These are phyloP conservation scores for Larimichthys crocea DNA, from an alignment of 2,113 vertebrate species.

Conservation along the genomic window DNA sequence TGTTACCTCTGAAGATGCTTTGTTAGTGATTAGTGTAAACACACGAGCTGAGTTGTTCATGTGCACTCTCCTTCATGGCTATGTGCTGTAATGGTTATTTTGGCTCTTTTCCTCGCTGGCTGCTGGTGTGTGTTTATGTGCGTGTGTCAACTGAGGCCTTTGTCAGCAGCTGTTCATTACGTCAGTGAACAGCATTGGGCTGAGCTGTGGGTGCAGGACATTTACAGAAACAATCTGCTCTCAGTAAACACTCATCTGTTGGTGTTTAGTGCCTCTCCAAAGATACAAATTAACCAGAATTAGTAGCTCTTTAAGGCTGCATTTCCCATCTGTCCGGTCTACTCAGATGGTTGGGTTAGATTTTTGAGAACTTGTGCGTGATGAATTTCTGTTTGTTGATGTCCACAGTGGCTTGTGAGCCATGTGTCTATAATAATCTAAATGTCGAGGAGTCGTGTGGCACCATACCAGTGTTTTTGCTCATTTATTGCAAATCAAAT, in stretches of 20 bases:
- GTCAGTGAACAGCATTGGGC: slow-evolving; percentile 22
- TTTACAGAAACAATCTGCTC: slow-evolving; percentile 53
- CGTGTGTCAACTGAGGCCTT: slow-evolving; percentile 22
- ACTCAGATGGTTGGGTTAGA: neutral
- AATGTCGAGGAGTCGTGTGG: neutral
- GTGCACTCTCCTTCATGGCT: neutral
- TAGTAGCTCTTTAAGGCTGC: slow-evolving; percentile 5
- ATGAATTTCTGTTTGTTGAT: neutral
- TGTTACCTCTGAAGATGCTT: slow-evolving; percentile 2
- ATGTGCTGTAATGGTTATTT: slow-evolving; percentile 14
- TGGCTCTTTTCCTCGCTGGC: slow-evolving; percentile 6
- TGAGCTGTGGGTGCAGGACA: slow-evolving; percentile 36
- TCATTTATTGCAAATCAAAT: neutral
- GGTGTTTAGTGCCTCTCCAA: slow-evolving; percentile 38
- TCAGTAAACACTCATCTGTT: slow-evolving; percentile 40
- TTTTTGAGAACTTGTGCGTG: neutral
- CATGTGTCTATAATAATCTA: neutral
- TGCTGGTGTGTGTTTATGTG: neutral
- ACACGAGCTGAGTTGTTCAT: slow-evolving; percentile 8
- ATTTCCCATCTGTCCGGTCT: slow-evolving; percentile 34
- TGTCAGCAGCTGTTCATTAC: slow-evolving; percentile 63
- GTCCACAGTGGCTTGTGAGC: neutral
- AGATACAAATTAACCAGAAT: slow-evolving; percentile 37
- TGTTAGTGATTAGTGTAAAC: neutral
- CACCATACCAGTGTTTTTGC: neutral